Evolutionary conservation across 2,888 invertebrate species (phyloP).

Genomic region (Erebia epiphron): DNA sequence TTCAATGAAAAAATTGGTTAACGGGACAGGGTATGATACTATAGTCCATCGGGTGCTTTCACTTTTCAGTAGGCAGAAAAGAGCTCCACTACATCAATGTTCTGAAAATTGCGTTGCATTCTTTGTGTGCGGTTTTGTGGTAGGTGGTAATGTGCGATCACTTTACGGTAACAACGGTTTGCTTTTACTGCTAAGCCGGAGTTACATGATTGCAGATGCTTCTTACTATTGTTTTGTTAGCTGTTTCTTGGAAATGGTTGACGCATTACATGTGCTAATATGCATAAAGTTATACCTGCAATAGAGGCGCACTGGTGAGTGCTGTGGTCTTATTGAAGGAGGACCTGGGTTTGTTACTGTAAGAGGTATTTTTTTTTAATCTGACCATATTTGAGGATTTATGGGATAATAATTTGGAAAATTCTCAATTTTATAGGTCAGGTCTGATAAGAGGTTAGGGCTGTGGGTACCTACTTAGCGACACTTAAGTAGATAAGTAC

Average conservation of each 20-base stretch:
- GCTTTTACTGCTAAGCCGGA: conserved; percentile 38
- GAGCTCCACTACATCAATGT: too few relatives aligned
- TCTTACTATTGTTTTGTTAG: conserved; percentile 30
- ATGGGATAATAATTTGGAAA: too few relatives aligned
- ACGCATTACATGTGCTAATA: neutral
- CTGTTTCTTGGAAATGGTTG: conserved; percentile 7
- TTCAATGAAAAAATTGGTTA: too few relatives aligned
- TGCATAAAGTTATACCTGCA: neutral
- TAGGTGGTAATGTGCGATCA: neutral
- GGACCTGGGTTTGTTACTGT: too few relatives aligned
- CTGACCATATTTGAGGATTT: too few relatives aligned
- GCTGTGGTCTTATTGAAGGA: too few relatives aligned
- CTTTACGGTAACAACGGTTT: conserved; percentile 22
- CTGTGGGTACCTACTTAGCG: too few relatives aligned
- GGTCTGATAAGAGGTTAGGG: too few relatives aligned
- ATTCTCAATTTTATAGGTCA: too few relatives aligned
- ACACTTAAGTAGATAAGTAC: too few relatives aligned
- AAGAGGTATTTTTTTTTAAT: too few relatives aligned
- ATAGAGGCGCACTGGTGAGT: neutral
- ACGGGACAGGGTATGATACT: too few relatives aligned
- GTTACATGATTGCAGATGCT: conserved; percentile 32
- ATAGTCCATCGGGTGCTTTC: neutral
- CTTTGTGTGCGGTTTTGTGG: neutral
- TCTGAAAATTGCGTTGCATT: neutral
- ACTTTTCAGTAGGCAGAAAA: neutral